phyloP scores from a whole-genome alignment of 2,888 invertebrate species.

The Eupithecia abbreviata region DNA sequence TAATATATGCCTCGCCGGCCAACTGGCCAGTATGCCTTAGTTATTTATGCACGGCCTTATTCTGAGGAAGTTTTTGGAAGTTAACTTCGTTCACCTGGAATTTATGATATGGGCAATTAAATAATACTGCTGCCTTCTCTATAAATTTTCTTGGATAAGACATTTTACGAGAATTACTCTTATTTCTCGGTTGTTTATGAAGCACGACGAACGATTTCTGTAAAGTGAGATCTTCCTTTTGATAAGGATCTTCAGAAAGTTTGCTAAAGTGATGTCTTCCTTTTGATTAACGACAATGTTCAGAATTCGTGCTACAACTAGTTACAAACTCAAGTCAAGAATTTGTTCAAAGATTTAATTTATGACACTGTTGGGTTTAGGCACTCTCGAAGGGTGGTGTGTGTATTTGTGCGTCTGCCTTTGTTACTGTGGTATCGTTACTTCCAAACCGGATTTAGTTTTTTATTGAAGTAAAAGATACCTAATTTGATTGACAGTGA shows the following conservation, averaged over 20 bases:
- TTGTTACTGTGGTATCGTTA: background rate
- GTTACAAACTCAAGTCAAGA: background rate
- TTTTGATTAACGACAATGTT: background rate
- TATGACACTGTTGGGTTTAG: background rate
- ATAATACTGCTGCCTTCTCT: background rate
- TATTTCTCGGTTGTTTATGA: slow-evolving; percentile 1
- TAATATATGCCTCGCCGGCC: slow-evolving; percentile 57
- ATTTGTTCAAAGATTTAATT: background rate
- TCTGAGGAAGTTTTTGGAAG: slow-evolving; percentile 50
- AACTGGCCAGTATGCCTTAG: slow-evolving; percentile 50
- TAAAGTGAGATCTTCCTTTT: slow-evolving; percentile 4
- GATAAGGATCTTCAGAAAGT: slow-evolving; percentile 9
- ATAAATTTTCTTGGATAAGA: background rate
- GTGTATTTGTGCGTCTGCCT: background rate
- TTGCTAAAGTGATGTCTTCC: background rate
- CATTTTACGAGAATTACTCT: slow-evolving; percentile 4
- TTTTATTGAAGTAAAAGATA: background rate
- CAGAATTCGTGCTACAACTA: background rate
- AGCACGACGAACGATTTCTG: background rate
- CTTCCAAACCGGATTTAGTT: background rate
- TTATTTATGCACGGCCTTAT: slow-evolving; percentile 59
- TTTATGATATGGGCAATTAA: slow-evolving; percentile 1
- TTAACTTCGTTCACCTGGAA: slow-evolving; percentile 20
- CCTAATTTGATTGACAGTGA: background rate
- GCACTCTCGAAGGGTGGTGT: background rate